A percentile compares a stretch with the other conserved stretches of the same genome.
Conservation (phyloP, 2,113 vertebrate genomes). For the Natator depressus region DNA sequence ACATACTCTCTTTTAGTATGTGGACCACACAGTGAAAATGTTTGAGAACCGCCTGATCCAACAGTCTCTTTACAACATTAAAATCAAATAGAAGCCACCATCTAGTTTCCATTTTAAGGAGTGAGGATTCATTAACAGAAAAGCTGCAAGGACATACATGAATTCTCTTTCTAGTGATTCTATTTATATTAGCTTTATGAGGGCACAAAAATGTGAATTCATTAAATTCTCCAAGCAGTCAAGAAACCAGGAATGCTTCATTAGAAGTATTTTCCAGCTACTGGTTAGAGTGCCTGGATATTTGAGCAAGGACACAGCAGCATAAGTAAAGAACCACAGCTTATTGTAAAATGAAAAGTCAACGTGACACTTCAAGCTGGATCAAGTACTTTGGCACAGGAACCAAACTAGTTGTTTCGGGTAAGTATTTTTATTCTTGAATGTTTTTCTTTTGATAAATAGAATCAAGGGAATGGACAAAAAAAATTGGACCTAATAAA, state of each 20-base stretch:
- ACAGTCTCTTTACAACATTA: not conserved
- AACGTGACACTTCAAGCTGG: not conserved
- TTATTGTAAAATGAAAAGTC: not conserved
- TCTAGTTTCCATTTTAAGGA: not conserved
- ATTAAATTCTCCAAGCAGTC: not conserved
- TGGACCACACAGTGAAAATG: not conserved
- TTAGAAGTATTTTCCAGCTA: not conserved
- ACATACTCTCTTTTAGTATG: not conserved
- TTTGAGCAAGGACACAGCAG: not conserved
- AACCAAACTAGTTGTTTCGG: not conserved
- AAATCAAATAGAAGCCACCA: not conserved
- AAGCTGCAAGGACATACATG: not conserved
- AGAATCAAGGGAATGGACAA: not conserved
- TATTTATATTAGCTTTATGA: not conserved
- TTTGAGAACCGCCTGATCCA: not conserved
- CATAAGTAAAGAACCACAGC: too few relatives aligned
- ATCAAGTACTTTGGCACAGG: not conserved
- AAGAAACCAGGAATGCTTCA: not conserved
- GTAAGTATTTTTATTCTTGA: not conserved
- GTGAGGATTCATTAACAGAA: not conserved
- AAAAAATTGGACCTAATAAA: not conserved
- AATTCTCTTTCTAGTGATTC: too few relatives aligned
- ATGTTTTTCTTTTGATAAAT: not conserved
- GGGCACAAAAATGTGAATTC: not conserved
- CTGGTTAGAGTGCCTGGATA: not conserved